phyloP scores from a whole-genome alignment of 1,140 invertebrate species.

The Globodera rostochiensis region DNA sequence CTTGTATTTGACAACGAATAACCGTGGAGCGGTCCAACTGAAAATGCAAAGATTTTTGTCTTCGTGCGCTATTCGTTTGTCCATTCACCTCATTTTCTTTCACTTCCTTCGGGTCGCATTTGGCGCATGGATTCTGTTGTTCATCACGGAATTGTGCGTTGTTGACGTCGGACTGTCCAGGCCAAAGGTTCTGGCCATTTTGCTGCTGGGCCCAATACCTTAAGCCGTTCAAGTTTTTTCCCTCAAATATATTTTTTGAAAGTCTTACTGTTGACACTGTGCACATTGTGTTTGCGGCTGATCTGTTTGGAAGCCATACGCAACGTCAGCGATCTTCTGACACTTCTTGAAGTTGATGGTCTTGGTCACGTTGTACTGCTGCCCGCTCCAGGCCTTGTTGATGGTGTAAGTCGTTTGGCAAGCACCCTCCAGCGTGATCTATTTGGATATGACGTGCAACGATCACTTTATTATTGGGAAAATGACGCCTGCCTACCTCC shows the following conservation, averaged over 20 bases:
- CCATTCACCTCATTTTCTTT: conserved; percentile 10
- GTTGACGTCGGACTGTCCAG: background rate
- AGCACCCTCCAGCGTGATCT: conserved; percentile 45
- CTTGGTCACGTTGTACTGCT: conserved; percentile 58
- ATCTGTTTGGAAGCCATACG: conserved; percentile 39
- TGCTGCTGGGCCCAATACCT: conserved; percentile 6
- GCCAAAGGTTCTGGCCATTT: background rate
- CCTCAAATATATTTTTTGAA: background rate
- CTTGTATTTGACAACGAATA: background rate
- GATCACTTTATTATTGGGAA: background rate
- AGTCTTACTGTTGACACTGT: conserved; percentile 6
- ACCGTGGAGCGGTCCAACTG: conserved; percentile 16
- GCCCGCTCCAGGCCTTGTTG: conserved; percentile 11
- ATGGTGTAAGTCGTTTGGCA: conserved; percentile 44
- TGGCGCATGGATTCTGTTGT: conserved; percentile 29
- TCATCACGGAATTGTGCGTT: conserved; percentile 11
- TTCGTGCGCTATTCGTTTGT: background rate
- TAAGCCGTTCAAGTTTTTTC: background rate
- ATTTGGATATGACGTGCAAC: background rate
- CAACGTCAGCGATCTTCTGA: conserved; percentile 42
- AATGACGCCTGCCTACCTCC: conserved; percentile 31
- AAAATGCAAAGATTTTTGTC: background rate
- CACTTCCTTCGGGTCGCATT: conserved; percentile 39
- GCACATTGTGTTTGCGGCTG: conserved; percentile 14
- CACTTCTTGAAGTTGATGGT: conserved; percentile 60